Evolutionary conservation across 2,797 vertebrate species (phyloP).

Genomic region (Gymnothorax reevesii): DNA sequence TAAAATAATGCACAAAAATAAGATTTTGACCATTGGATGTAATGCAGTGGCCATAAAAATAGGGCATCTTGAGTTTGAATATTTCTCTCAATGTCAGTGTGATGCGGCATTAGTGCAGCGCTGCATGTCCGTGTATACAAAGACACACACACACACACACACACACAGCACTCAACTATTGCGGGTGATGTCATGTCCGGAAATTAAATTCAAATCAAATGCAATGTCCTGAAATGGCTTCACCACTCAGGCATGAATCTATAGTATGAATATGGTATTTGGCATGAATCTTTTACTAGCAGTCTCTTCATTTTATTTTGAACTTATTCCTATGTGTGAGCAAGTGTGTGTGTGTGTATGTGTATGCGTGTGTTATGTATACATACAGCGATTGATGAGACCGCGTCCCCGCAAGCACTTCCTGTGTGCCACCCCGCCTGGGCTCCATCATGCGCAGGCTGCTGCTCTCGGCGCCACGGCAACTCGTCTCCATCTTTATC

Average conservation of each 20-base stretch:
- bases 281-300: no score
- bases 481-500: conserved; percentile 4
- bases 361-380: no score
- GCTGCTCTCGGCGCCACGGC: background rate
- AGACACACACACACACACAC: background rate
- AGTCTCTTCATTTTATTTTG: background rate
- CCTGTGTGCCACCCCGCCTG: background rate
- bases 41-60: no score
- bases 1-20: no score
- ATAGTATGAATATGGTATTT: no score
- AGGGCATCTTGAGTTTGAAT: background rate
- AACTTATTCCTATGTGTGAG: background rate
- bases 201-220: no score
- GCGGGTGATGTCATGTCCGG: background rate
- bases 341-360: no score
- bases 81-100: background rate
- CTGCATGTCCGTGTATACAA: background rate
- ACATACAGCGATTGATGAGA: background rate
- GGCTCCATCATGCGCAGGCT: background rate
- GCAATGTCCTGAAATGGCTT: background rate
- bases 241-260: background rate
- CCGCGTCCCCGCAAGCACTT: background rate
- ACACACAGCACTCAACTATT: background rate
- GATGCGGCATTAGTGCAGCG: background rate
- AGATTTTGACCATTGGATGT: no score